Evolutionary conservation across 2,888 invertebrate species (phyloP).

Genomic region (Lathronympha strigana): DNA sequence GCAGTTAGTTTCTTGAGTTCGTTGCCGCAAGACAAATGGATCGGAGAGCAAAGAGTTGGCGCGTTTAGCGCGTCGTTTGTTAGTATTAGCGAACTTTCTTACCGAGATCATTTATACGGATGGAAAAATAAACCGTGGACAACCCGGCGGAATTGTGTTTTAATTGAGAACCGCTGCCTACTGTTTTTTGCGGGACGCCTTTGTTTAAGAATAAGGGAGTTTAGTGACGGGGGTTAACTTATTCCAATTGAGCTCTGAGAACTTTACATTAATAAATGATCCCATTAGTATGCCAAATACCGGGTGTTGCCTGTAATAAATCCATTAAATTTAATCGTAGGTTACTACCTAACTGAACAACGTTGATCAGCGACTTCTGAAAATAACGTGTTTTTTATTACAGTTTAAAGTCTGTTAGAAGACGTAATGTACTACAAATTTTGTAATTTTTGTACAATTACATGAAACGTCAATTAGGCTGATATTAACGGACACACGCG

Average conservation of each 20-base stretch:
- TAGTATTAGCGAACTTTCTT: conserved; percentile 68
- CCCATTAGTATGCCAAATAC: too few relatives aligned
- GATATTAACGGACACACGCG: too few relatives aligned
- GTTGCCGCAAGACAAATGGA: conserved; percentile 70
- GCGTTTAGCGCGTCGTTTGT: conserved; percentile 64
- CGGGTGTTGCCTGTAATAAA: too few relatives aligned
- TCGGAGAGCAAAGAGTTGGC: conserved; percentile 59
- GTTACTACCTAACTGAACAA: too few relatives aligned
- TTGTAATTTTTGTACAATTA: too few relatives aligned
- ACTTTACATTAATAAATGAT: too few relatives aligned
- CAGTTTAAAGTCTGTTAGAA: too few relatives aligned
- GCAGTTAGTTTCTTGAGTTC: conserved; percentile 47
- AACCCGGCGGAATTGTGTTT: conserved; percentile 50
- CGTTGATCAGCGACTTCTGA: too few relatives aligned
- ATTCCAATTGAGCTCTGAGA: neutral
- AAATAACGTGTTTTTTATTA: too few relatives aligned
- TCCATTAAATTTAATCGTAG: too few relatives aligned
- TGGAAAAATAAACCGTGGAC: conserved; percentile 58
- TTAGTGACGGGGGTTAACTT: conserved; percentile 14
- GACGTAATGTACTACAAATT: too few relatives aligned
- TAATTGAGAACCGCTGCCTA: conserved; percentile 51
- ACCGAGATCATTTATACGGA: conserved; percentile 67
- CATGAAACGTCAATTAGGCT: too few relatives aligned
- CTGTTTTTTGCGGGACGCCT: conserved; percentile 43
- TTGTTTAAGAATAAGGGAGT: conserved; percentile 47